Conservation (phyloP, 64 coral and sea anemone genomes). For the Cladopsammia gracilis region DNA sequence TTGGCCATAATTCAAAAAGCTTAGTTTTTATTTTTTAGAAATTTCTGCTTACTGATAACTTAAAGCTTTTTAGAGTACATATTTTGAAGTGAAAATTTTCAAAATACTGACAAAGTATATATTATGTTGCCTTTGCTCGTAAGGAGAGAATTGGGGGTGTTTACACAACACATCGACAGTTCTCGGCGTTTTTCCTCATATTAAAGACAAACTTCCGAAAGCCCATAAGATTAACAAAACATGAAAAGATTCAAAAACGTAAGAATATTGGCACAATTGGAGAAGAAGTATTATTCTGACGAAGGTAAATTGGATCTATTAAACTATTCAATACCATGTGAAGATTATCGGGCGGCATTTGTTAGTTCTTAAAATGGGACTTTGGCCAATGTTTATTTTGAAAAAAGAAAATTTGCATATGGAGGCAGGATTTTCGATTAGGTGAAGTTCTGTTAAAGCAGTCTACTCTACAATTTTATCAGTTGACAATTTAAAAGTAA, state of each 20-base stretch:
- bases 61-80: background rate
- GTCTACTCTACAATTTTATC: background rate
- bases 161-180: background rate
- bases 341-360: background rate
- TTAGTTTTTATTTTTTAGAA: background rate
- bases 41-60: background rate
- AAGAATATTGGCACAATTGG: background rate
- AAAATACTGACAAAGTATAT: background rate
- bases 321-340: background rate
- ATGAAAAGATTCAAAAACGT: background rate
- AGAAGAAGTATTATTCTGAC: background rate
- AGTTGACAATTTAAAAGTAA: slow-evolving; percentile 7
- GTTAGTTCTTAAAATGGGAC: background rate
- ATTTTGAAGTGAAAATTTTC: background rate
- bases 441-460: slow-evolving; percentile 5
- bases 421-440: background rate
- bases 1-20: background rate
- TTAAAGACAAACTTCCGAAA: slow-evolving; percentile 24
- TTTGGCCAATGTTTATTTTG: slow-evolving; percentile 8
- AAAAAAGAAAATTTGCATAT: slow-evolving; percentile 27
- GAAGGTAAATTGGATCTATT: background rate
- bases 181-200: background rate
- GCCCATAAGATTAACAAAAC: background rate
- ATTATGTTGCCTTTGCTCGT: background rate
- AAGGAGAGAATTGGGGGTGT: background rate